Evolutionary conservation across 1,140 invertebrate genomes (phyloP).

Genomic region (Ceratina australensis): DNA sequence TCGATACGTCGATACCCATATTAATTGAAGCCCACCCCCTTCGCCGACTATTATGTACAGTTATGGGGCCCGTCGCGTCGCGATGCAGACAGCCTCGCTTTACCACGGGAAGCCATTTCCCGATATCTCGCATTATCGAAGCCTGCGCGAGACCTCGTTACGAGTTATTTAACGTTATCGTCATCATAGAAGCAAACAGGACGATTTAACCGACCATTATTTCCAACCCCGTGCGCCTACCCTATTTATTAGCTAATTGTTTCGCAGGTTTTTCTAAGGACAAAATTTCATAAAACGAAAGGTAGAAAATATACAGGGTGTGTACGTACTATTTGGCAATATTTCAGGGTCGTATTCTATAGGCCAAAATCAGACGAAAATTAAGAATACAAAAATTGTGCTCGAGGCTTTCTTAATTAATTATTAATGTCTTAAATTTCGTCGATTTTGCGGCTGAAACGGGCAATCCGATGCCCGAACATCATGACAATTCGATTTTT

Average conservation of each 20-base stretch:
- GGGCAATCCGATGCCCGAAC: too few species aligned
- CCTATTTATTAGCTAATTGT: conserved; percentile 66
- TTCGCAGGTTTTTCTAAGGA: conserved; percentile 56
- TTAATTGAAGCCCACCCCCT: conserved; percentile 51
- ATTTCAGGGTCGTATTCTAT: too few species aligned
- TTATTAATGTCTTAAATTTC: too few species aligned
- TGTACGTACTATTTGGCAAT: too few species aligned
- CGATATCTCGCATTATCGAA: conserved; percentile 35
- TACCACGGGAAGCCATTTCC: conserved; percentile 50
- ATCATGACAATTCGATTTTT: too few species aligned
- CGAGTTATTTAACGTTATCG: conserved; percentile 54
- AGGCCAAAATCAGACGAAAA: too few species aligned
- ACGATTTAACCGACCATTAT: conserved; percentile 19
- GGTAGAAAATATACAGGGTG: too few species aligned
- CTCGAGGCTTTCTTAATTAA: too few species aligned
- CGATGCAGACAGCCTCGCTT: conserved; percentile 43
- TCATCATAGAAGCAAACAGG: conserved; percentile 32
- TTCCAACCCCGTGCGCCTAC: background rate
- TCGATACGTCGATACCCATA: conserved; percentile 50
- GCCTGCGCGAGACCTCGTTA: conserved; percentile 34
- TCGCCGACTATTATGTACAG: conserved; percentile 44
- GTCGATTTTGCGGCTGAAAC: too few species aligned
- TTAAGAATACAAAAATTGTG: too few species aligned
- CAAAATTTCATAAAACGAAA: too few species aligned
- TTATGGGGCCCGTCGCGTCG: conserved; percentile 23